Conservation (phyloP, 1,140 invertebrate genomes). For the Oryctes rhinoceros region DNA sequence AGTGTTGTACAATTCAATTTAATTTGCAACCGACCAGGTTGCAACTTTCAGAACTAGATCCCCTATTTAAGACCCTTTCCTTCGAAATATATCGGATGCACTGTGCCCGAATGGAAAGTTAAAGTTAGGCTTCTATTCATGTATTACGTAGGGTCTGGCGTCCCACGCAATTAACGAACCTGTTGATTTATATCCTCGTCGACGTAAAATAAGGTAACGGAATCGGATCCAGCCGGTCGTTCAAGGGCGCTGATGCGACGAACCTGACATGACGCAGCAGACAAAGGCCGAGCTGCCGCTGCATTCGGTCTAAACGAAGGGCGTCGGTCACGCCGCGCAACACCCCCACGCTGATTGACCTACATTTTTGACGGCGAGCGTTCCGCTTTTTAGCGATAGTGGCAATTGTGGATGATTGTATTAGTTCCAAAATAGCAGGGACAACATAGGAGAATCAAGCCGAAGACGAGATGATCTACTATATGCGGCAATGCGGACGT, state of each 20-base stretch:
- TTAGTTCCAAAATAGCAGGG: too few species aligned
- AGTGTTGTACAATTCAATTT: too few species aligned
- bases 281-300: background rate
- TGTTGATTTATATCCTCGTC: background rate
- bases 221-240: background rate
- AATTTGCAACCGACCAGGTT: too few species aligned
- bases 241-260: slow-evolving; percentile 5
- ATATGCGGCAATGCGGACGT: too few species aligned
- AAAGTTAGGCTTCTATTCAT: too few species aligned
- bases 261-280: background rate
- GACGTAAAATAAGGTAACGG: background rate
- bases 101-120: too few species aligned
- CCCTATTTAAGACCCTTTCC: too few species aligned
- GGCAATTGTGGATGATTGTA: too few species aligned
- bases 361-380: background rate
- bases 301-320: background rate
- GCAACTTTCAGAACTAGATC: too few species aligned
- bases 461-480: too few species aligned
- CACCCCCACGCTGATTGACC: background rate
- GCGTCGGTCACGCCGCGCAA: background rate
- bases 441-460: too few species aligned
- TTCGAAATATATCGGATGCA: too few species aligned
- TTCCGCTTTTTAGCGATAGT: background rate
- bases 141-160: background rate
- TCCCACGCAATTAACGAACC: slow-evolving; percentile 1